These are phyloP conservation scores for Thereva nobilitata DNA, from an alignment of 2,888 invertebrate species.

Conservation along the genomic window DNA sequence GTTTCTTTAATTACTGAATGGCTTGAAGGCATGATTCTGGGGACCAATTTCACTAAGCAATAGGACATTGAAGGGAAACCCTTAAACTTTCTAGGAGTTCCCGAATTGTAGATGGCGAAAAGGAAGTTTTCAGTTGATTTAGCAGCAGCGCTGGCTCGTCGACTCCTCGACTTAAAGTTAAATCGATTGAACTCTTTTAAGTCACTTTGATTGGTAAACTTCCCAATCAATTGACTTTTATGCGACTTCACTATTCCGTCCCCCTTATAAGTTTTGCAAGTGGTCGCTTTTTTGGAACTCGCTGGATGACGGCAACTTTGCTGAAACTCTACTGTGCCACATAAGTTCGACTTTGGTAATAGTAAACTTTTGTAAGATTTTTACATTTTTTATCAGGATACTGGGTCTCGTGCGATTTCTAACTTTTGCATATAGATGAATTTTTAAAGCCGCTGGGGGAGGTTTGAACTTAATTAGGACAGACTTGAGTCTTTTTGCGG, in stretches of 20 bases:
- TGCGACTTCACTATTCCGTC: not conserved
- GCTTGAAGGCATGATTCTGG: not conserved
- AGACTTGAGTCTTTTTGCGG: no score
- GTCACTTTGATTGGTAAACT: conserved; percentile 12
- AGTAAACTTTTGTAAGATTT: no score
- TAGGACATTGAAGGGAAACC: no score
- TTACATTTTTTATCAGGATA: no score
- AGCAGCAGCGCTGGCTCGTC: not conserved
- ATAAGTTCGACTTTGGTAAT: no score
- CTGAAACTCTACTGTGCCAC: no score
- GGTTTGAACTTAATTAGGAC: no score
- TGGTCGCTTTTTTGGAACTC: not conserved
- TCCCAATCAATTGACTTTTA: conserved; percentile 26
- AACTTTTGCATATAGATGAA: no score
- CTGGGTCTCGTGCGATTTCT: no score
- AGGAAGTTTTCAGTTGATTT: conserved; percentile 11
- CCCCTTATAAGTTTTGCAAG: not conserved
- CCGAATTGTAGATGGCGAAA: not conserved
- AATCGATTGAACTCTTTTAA: conserved; percentile 17
- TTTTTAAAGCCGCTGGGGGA: no score
- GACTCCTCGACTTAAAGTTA: conserved; percentile 11
- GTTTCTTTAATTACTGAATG: conserved; percentile 29
- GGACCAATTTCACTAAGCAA: no score
- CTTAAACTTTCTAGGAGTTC: not conserved
- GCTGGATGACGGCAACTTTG: no score